Base-by-base conservation (phyloP, 1,140 invertebrate genomes). In the Sycophaga agraensis region DNA sequence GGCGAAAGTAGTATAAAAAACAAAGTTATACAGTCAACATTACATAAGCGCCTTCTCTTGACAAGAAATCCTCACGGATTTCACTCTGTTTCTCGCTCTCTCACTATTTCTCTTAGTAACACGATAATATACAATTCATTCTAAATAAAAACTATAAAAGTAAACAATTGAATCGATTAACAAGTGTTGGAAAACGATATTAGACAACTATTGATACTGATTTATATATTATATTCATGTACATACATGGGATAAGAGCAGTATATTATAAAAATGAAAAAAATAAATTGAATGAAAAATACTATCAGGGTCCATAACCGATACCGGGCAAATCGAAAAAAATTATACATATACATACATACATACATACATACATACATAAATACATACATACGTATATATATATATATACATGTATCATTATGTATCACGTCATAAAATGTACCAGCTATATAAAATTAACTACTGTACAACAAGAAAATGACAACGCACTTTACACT, bases 401-500 rank as follows among this genome's bases (percentile, higher is more conserved):
- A 31, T 31, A 31, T 31, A 31, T 31, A 31, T 31, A 31, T 31
- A n/a, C n/a, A n/a, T n/a, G n/a, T n/a, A 58, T 21, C 28, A 1
- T 31, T 39, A 39, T 40, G n/a, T 49, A 34, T 34, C 2, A n/a
- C 7, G 35, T 45, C 34, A 34, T 21, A 49, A 22, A 49, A 59
- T 50, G 39, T 28, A 57, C 53, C 26, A 51, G 26, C 55, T 64
- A 54, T 64, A 59, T 40, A 62, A 61, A 56, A 59, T 49, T 59
- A 63, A 67, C 59, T 67, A 64, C 58, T 65, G 51, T 61, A 62
- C 53, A 67, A 61, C 54, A 54, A 67, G 57, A 64, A 45, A 59
- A 19, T 46, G 55, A 50, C 42, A 58, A 58, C 42, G 57, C 50
- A 61, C n/a, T 57, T 57, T 48, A 57, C 22, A 34, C 55, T 57